phyloP scores from a whole-genome alignment of 2,113 vertebrate genomes.

The Paradisaea rubra region DNA sequence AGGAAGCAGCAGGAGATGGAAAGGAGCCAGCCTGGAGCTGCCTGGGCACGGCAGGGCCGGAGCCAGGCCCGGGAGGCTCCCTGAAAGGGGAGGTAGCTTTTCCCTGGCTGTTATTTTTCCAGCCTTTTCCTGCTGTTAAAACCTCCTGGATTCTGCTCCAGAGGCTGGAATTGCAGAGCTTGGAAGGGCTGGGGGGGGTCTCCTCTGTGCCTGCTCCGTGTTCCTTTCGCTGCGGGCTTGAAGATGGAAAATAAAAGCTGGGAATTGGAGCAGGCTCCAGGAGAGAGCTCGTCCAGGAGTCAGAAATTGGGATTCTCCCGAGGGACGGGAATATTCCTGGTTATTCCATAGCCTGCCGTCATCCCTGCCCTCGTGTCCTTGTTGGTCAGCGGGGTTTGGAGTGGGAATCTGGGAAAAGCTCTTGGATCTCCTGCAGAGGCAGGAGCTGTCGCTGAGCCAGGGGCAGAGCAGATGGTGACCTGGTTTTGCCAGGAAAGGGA shows the following conservation, averaged over 20 bases:
- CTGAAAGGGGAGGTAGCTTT: neutral
- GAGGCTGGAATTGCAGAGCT: neutral
- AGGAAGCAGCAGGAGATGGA: neutral
- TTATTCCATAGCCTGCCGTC: neutral
- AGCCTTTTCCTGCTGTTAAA: neutral
- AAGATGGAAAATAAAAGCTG: neutral
- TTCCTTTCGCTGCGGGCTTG: fast-evolving
- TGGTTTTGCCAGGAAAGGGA: slow-evolving; percentile 3
- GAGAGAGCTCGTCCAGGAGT: neutral
- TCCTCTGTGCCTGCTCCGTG: neutral
- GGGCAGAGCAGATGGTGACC: slow-evolving; percentile 45
- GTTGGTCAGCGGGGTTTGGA: neutral
- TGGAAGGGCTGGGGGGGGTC: neutral
- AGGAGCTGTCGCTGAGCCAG: neutral
- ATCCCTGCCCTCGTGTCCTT: neutral
- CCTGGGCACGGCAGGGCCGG: neutral
- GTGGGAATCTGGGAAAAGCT: neutral
- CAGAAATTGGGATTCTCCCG: neutral
- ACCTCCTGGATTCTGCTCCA: neutral
- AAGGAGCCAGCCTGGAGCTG: neutral
- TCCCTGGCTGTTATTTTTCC: neutral
- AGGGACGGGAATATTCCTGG: neutral
- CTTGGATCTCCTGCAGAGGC: neutral
- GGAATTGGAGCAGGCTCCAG: neutral
- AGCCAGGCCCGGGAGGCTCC: neutral